These are phyloP conservation scores for Fregata magnificens DNA, from an alignment of 2,113 vertebrate genomes.

Conservation along the genomic window DNA sequence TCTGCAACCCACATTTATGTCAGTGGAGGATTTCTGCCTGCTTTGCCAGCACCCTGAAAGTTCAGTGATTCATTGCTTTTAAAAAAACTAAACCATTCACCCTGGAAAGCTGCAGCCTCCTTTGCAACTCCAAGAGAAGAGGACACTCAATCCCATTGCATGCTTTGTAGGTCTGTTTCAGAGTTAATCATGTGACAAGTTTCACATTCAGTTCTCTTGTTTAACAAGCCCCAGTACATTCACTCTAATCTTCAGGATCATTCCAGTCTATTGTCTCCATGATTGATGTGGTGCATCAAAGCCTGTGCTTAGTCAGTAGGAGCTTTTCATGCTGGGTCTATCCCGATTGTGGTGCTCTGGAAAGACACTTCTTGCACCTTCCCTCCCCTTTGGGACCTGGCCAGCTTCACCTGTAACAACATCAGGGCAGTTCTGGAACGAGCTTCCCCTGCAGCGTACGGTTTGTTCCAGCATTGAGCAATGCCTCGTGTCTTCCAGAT, in stretches of 20 bases:
- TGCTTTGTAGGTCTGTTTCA: neutral
- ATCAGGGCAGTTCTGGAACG: neutral
- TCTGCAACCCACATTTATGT: neutral
- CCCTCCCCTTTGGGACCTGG: neutral
- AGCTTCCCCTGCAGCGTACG: neutral
- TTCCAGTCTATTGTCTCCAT: neutral
- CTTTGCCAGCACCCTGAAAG: conserved; percentile 20
- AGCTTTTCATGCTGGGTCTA: neutral
- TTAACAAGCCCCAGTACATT: neutral
- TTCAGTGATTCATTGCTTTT: conserved; percentile 3
- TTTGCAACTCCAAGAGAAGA: neutral
- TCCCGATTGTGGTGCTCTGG: neutral
- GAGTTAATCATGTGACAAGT: conserved; percentile 32
- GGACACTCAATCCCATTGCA: neutral
- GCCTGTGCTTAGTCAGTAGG: neutral
- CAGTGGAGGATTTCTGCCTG: neutral
- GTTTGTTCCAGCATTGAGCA: neutral
- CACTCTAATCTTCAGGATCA: neutral
- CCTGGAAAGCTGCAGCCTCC: neutral
- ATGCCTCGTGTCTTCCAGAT: conserved; percentile 71
- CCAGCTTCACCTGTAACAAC: neutral
- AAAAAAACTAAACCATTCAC: neutral
- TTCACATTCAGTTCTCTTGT: neutral
- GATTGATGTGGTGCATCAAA: neutral
- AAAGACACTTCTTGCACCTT: neutral